phyloP scores from a whole-genome alignment of 2,113 vertebrate genomes.

The Coturnix japonica region DNA sequence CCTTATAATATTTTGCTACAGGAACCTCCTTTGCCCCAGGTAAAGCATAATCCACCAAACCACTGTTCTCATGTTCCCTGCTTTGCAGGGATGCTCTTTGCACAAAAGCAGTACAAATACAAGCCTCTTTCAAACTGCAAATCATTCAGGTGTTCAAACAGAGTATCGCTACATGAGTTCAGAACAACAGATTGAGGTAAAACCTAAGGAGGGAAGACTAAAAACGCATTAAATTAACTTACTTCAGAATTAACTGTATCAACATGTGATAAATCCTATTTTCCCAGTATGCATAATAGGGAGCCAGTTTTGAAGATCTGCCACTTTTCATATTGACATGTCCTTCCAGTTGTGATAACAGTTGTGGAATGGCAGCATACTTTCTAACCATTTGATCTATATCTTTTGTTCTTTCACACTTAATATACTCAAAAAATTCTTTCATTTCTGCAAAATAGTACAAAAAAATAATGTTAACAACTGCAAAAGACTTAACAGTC shows the following conservation, averaged over 20 bases:
- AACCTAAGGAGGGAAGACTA: background rate
- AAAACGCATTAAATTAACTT: slow-evolving; percentile 21
- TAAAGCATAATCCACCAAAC: background rate
- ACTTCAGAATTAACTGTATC: slow-evolving; percentile 89
- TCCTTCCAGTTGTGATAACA: slow-evolving; percentile 88
- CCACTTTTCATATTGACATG: slow-evolving; percentile 85
- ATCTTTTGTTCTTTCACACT: slow-evolving; percentile 81
- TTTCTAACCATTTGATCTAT: slow-evolving; percentile 79
- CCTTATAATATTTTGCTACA: background rate
- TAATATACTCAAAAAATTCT: slow-evolving; percentile 88
- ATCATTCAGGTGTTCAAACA: background rate
- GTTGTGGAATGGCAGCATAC: slow-evolving; percentile 84
- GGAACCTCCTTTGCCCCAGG: background rate
- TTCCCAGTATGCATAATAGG: slow-evolving; percentile 92
- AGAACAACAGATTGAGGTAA: background rate
- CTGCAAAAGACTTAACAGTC: background rate
- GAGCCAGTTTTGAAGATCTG: slow-evolving; percentile 80
- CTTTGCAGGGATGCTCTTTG: background rate
- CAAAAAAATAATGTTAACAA: background rate
- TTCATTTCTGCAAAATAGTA: slow-evolving; percentile 80
- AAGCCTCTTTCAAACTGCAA: background rate
- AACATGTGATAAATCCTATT: slow-evolving; percentile 82
- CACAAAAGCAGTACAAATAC: background rate
- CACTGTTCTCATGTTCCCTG: background rate
- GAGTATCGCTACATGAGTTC: background rate